Base-by-base conservation (phyloP, 2,797 vertebrate genomes). In the Notamacropus eugenii region DNA sequence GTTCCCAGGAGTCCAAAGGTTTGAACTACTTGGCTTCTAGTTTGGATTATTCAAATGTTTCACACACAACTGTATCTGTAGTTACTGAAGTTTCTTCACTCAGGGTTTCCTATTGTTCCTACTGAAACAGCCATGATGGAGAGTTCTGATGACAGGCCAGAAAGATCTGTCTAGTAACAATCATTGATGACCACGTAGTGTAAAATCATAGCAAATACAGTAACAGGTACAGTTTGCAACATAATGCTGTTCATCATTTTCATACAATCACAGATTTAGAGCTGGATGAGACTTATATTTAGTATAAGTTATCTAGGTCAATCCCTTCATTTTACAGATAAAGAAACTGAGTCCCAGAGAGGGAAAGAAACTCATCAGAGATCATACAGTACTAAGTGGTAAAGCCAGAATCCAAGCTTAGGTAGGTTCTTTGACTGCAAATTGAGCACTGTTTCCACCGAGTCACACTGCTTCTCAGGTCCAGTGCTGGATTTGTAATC, bases 111-210 rank as follows among this genome's bases (percentile, higher is more conserved):
- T 1, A 56, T 74, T 28, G 5, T 62, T 90, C 16, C 28, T 57
- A 27, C 31, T 59, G 55, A 95, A 57, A 27, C 5, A 55, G 3
- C 54, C 55, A 34, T 92, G 90, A 92, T 59, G 91, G 22, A 90
- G 82, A 94, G 29, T 52, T 93, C 90, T 82, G 52, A 22, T 91
- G 90, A 96, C 5, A n/a, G 74, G 54, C 55, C 52, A 82, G 93
- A 93, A 97, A 40, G 92, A 22, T 52, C 1, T 93, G 29, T 95
- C 91, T 54, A 50, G 29, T 94, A 92, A 87, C 0, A 94, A 93
- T 31, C 19, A 29, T 28, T 55, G 54, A 28, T 1, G 0, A 59
- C 52, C 58, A 93, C 58, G 93, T 82, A 46, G 19, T 46, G 27
- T 24, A 90, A 46, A 94, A n/a, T 67, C 93, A 90, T 91, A 59